These are phyloP conservation scores for Aurelia aurita DNA, from an alignment of 30 jellyfish, hydroid and myxozoan species.

Conservation along the genomic window DNA sequence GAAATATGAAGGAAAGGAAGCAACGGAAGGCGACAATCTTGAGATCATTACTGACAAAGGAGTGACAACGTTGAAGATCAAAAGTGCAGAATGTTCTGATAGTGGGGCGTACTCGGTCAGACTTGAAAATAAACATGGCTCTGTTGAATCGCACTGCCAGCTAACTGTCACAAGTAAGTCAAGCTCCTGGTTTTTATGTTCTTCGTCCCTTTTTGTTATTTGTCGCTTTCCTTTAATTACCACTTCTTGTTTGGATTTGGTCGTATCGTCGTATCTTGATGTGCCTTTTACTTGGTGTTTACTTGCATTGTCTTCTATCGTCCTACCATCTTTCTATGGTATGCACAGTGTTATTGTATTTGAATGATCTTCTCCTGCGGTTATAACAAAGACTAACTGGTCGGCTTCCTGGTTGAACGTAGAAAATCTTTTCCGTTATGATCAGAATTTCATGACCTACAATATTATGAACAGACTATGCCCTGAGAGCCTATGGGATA, in stretches of 20 bases:
- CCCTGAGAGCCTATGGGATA: too few relatives aligned
- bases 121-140: slow-evolving; percentile 93
- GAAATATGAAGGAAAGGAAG: slow-evolving; percentile 91
- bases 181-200: too few relatives aligned
- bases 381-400: too few relatives aligned
- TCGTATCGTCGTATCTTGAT: too few relatives aligned
- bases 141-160: slow-evolving; percentile 88
- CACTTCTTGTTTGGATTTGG: too few relatives aligned
- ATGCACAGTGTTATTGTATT: background rate
- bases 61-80: slow-evolving; percentile 59
- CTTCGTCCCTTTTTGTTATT: too few relatives aligned
- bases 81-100: slow-evolving; percentile 63
- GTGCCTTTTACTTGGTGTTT: background rate
- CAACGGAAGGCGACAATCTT: slow-evolving; percentile 42
- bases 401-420: too few relatives aligned
- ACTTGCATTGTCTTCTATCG: background rate
- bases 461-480: too few relatives aligned
- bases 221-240: too few relatives aligned
- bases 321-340: background rate
- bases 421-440: too few relatives aligned
- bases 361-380: background rate
- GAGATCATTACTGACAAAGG: slow-evolving; percentile 53
- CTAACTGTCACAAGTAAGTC: slow-evolving; percentile 87
- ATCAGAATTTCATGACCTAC: too few relatives aligned
- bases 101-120: slow-evolving; percentile 94